Percentiles rank a stretch among this genome's conserved stretches.
Conservation (phyloP, 2,113 vertebrate species). For the Elgaria multicarinata region DNA sequence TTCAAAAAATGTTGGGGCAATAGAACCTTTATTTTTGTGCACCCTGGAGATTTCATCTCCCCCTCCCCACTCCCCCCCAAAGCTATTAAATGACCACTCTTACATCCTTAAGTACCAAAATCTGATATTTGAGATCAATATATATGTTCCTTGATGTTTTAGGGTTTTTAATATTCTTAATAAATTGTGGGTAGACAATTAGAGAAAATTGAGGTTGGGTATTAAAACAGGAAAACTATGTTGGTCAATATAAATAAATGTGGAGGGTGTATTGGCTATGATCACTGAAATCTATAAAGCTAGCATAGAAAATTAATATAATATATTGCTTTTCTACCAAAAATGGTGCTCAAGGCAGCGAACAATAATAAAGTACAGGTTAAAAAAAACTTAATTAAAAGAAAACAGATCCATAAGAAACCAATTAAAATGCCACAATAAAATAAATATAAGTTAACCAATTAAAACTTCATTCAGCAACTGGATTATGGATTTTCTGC, state of each 20-base stretch:
- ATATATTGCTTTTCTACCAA: too few relatives aligned
- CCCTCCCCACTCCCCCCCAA: not conserved
- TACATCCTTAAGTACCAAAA: not conserved
- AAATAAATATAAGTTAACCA: too few relatives aligned
- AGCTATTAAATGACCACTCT: not conserved
- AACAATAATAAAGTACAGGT: too few relatives aligned
- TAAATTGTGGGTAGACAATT: not conserved
- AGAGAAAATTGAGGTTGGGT: not conserved
- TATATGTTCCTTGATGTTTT: not conserved
- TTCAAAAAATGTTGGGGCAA: not conserved
- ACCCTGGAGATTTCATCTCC: not conserved
- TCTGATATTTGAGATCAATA: not conserved
- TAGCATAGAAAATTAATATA: too few relatives aligned
- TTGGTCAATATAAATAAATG: not conserved
- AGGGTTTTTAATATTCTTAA: not conserved
- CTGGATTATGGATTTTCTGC: not conserved
- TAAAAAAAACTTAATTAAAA: too few relatives aligned
- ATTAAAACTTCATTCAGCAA: too few relatives aligned
- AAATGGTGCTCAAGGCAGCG: too few relatives aligned
- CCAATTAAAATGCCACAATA: too few relatives aligned
- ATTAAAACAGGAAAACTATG: not conserved
- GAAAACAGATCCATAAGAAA: too few relatives aligned
- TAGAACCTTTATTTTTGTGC: not conserved
- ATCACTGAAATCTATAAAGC: not conserved
- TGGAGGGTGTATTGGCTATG: not conserved